Percentiles rank a stretch among this genome's conserved stretches.
These are phyloP conservation scores for rat (Rattus norvegicus) DNA, from an alignment of 2,113 vertebrate species.

Conservation along the genomic window DNA sequence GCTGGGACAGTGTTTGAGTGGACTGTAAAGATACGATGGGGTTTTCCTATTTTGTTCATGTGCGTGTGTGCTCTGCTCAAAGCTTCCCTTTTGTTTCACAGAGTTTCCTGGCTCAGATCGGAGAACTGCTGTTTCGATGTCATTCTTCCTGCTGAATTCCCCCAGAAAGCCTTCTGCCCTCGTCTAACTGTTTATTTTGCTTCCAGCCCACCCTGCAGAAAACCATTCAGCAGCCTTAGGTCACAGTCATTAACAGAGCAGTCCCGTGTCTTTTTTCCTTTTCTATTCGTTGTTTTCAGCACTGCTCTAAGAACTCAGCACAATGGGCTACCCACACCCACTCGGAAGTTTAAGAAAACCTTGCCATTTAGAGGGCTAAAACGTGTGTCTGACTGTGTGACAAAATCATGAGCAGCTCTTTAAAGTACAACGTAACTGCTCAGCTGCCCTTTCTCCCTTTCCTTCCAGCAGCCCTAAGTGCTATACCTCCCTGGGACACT, in stretches of 20 bases:
- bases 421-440: not conserved
- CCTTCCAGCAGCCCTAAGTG: not conserved
- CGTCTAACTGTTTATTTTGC: not conserved
- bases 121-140: not conserved
- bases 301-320: constrained; percentile 32
- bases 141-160: not conserved
- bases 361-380: constrained; percentile 21
- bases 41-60: not conserved
- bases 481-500: not conserved
- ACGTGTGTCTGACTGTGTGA: not conserved
- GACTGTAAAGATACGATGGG: not conserved
- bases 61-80: not conserved
- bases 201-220: not conserved
- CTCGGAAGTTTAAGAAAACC: constrained; percentile 48
- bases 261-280: not conserved
- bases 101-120: not conserved
- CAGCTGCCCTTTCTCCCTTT: not conserved
- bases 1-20: not conserved
- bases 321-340: not conserved
- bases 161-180: not conserved
- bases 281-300: not conserved
- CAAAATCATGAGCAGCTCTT: not conserved
- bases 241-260: not conserved
- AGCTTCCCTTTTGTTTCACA: constrained; percentile 39
- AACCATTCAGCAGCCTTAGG: not conserved